Evolutionary conservation across 2,888 invertebrate genomes (phyloP).

Genomic region (Stictocephala bisonia): DNA sequence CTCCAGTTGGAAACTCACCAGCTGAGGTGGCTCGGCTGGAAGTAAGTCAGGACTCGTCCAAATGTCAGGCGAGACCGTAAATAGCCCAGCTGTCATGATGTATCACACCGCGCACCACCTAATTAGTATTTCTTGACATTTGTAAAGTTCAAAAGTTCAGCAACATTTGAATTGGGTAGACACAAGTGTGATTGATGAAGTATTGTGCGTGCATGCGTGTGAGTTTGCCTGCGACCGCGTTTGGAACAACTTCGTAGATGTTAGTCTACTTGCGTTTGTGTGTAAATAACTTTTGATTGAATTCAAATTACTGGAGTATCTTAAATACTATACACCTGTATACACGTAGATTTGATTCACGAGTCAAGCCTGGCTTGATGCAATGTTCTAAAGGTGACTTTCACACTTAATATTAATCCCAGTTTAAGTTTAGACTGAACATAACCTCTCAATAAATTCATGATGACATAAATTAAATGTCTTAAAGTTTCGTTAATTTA

Average conservation of each 20-base stretch:
- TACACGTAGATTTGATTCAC: too few species aligned
- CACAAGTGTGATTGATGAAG: constrained; percentile 33
- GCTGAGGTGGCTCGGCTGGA: too few species aligned
- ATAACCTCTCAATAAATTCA: too few species aligned
- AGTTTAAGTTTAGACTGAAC: too few species aligned
- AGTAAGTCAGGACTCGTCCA: not conserved
- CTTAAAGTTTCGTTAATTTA: too few species aligned
- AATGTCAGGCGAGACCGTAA: constrained; percentile 1
- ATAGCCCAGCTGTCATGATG: not conserved
- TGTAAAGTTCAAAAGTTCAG: constrained; percentile 28
- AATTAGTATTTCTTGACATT: constrained; percentile 42
- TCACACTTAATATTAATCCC: too few species aligned
- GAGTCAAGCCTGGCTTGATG: too few species aligned
- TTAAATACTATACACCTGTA: too few species aligned
- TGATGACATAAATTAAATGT: too few species aligned
- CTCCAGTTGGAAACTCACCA: too few species aligned
- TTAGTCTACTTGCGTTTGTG: not conserved
- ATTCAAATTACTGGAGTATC: constrained; percentile 16
- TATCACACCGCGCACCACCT: constrained; percentile 1
- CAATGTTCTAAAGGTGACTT: too few species aligned
- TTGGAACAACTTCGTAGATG: not conserved
- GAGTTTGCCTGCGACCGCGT: not conserved
- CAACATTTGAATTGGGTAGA: constrained; percentile 14
- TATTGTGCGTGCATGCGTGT: constrained; percentile 17
- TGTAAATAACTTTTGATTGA: constrained; percentile 31